Evolutionary conservation across 2,113 vertebrate species (phyloP).

Genomic region (Seriola aureovittata): DNA sequence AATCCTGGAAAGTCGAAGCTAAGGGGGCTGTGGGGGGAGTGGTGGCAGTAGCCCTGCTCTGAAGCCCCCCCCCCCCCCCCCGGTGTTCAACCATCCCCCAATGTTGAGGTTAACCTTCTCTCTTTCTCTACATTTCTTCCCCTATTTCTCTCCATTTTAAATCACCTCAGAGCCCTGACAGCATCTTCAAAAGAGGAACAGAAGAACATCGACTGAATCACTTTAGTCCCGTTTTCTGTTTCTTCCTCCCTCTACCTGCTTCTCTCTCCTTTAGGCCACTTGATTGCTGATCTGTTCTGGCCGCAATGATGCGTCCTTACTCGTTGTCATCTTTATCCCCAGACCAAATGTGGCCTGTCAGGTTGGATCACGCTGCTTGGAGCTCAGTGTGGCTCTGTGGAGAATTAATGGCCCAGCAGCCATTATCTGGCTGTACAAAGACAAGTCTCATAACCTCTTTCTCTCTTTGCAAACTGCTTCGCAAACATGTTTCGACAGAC

Average conservation of each 20-base stretch:
- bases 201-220: background rate
- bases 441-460: conserved; percentile 44
- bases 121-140: conserved; percentile 10
- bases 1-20: conserved; percentile 69
- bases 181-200: background rate
- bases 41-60: conserved; percentile 1
- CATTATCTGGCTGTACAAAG: conserved; percentile 64
- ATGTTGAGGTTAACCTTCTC: background rate
- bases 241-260: conserved; percentile 4
- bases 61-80: conserved; percentile 21
- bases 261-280: conserved; percentile 4
- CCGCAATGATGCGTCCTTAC: conserved; percentile 28
- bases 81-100: conserved; percentile 2
- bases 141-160: background rate
- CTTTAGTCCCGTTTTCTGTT: conserved; percentile 5
- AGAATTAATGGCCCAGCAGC: conserved; percentile 61
- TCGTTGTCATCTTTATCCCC: conserved; percentile 57
- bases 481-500: conserved; percentile 41
- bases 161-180: conserved; percentile 14
- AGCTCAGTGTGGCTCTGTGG: conserved; percentile 51
- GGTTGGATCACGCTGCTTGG: conserved; percentile 49
- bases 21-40: background rate
- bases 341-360: conserved; percentile 55
- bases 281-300: conserved; percentile 40
- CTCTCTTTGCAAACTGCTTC: conserved; percentile 43